Percentiles rank a stretch among this genome's conserved stretches.
Evolutionary conservation across 2,113 vertebrate genomes (phyloP).

Genomic region (Myanophis thanlyinensis): DNA sequence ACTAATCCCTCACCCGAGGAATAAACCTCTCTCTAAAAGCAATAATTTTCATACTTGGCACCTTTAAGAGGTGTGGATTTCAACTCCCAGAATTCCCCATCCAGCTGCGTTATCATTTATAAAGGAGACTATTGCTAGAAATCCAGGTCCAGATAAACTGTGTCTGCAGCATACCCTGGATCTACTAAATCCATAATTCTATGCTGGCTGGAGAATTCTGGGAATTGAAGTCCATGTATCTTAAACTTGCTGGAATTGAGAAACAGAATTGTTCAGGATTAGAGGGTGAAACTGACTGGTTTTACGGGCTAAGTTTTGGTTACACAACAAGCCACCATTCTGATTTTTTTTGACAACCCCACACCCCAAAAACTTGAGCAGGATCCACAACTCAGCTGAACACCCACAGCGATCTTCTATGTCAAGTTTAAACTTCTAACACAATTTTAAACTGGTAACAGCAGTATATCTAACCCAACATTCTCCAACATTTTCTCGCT

Average conservation of each 20-base stretch:
- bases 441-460: neutral
- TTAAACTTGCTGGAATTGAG: neutral
- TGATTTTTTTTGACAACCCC: neutral
- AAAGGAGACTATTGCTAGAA: too few species aligned
- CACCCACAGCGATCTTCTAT: neutral
- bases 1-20: neutral
- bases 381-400: neutral
- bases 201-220: neutral
- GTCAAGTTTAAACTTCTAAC: too few species aligned
- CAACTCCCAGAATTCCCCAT: neutral
- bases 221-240: neutral
- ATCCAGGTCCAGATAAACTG: too few species aligned
- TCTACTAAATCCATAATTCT: too few species aligned
- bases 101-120: neutral
- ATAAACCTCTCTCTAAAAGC: neutral
- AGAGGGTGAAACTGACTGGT: neutral
- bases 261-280: neutral
- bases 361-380: neutral
- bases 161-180: too few species aligned
- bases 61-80: neutral
- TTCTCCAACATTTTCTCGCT: neutral
- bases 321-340: neutral
- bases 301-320: neutral
- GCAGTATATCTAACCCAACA: neutral
- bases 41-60: neutral